Percentiles rank a stretch among this genome's conserved stretches.
These are phyloP conservation scores for Cremastinae sp. DNA, from an alignment of 2,888 invertebrate genomes.

Conservation along the genomic window DNA sequence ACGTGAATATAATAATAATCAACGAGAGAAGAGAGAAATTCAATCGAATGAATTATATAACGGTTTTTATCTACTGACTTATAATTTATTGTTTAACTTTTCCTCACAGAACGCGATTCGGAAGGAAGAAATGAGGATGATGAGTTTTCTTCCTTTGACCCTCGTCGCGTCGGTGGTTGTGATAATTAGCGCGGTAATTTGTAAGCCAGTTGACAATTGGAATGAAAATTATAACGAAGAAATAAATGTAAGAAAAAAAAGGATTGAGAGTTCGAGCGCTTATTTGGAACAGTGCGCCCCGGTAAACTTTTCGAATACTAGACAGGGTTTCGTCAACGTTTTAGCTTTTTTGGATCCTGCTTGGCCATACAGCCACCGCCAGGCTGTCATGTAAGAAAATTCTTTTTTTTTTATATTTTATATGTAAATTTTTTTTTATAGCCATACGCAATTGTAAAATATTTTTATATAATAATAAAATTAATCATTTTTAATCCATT, in stretches of 20 bases:
- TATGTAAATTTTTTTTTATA: slow-evolving; percentile 13
- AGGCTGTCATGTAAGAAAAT: slow-evolving; percentile 76
- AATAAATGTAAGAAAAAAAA: slow-evolving; percentile 43
- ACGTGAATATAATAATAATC: slow-evolving; percentile 2
- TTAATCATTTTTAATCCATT: no score
- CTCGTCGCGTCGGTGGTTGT: no score
- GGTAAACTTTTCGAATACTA: slow-evolving; percentile 66
- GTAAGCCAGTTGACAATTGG: slow-evolving; percentile 33
- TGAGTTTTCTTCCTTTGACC: no score
- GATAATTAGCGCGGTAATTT: slow-evolving; percentile 4
- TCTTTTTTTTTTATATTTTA: no score
- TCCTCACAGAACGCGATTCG: no score
- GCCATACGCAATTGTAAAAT: slow-evolving; percentile 7
- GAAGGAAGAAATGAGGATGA: no score
- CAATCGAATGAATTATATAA: no score
- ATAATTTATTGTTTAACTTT: no score
- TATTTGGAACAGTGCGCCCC: slow-evolving; percentile 70
- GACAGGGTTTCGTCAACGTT: slow-evolving; percentile 71
- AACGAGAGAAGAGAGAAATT: not conserved
- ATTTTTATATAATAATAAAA: not conserved
- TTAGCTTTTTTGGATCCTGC: slow-evolving; percentile 73
- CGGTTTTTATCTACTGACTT: no score
- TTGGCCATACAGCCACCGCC: slow-evolving; percentile 74
- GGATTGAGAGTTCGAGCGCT: slow-evolving; percentile 49
- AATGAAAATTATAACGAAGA: slow-evolving; percentile 18